These are phyloP conservation scores for Tridacna crocea DNA, from an alignment of 2,888 invertebrate genomes.

Conservation along the genomic window DNA sequence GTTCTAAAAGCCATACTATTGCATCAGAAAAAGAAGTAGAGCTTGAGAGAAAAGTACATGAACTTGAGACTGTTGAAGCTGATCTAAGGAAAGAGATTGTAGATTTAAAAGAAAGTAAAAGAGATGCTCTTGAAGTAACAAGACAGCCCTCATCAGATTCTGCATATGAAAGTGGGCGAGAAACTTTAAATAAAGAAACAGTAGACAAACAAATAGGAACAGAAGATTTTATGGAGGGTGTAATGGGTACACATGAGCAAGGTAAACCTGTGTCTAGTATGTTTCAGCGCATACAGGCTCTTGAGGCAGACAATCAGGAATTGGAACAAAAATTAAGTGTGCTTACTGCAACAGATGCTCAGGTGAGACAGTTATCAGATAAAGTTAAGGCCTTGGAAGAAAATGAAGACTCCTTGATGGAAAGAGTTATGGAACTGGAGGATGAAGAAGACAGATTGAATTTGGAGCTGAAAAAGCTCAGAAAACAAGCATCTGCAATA, in stretches of 20 bases:
- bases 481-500: conserved; percentile 49
- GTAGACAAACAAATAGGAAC: conserved; percentile 60
- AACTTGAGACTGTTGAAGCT: conserved; percentile 48
- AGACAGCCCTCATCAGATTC: conserved; percentile 50
- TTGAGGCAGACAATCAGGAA: conserved; percentile 73
- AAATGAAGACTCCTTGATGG: conserved; percentile 79
- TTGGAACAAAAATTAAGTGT: conserved; percentile 61
- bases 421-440: conserved; percentile 78
- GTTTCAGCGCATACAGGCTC: conserved; percentile 71
- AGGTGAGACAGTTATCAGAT: conserved; percentile 70
- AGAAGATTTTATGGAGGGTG: conserved; percentile 63
- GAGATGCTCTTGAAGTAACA: conserved; percentile 1
- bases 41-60: conserved; percentile 68
- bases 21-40: conserved; percentile 63
- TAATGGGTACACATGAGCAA: conserved; percentile 59
- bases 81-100: conserved; percentile 50
- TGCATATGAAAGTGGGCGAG: conserved; percentile 52
- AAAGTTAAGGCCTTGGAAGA: conserved; percentile 76
- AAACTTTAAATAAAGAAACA: conserved; percentile 39
- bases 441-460: conserved; percentile 68
- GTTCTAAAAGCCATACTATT: conserved; percentile 54
- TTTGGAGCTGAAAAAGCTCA: conserved; percentile 63
- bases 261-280: conserved; percentile 67
- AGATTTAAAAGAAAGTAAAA: conserved; percentile 14
- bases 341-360: conserved; percentile 65